These are phyloP conservation scores for Onchidella celtica DNA, from an alignment of 2,888 invertebrate genomes.

Conservation along the genomic window DNA sequence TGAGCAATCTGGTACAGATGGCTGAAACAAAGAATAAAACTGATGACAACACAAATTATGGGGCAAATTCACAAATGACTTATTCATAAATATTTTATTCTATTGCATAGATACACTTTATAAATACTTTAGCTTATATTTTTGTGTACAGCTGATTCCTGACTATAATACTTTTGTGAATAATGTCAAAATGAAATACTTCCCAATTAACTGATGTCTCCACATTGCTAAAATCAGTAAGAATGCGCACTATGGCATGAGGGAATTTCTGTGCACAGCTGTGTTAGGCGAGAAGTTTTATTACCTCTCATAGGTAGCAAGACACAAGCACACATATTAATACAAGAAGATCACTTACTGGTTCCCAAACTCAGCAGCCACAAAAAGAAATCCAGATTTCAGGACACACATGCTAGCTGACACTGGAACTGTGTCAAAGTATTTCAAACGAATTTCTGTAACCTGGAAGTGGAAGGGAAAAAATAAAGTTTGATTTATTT, in stretches of 20 bases:
- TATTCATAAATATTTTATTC: not conserved
- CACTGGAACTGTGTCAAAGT: slow-evolving; percentile 99
- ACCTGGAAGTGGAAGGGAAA: slow-evolving; percentile 80
- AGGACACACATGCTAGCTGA: slow-evolving; percentile 98
- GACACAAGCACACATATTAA: too few relatives aligned
- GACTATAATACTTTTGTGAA: too few relatives aligned
- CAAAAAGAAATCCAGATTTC: slow-evolving; percentile 98
- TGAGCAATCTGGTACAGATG: slow-evolving; percentile 99
- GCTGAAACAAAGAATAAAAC: slow-evolving; percentile 82
- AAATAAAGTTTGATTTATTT: not conserved
- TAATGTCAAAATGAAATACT: too few relatives aligned
- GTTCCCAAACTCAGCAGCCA: slow-evolving; percentile 99
- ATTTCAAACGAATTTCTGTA: slow-evolving; percentile 98
- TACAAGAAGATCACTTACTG: slow-evolving; percentile 89
- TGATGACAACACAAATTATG: not conserved
- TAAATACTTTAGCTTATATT: too few relatives aligned
- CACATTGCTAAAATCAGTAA: too few relatives aligned
- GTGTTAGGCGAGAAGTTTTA: too few relatives aligned
- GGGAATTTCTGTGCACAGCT: too few relatives aligned
- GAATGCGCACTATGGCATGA: too few relatives aligned
- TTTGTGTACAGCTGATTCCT: too few relatives aligned
- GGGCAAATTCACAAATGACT: not conserved
- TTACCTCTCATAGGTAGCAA: too few relatives aligned
- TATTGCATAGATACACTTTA: not conserved
- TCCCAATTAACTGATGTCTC: too few relatives aligned